These are phyloP conservation scores for Tridacna gigas DNA, from an alignment of 2,888 invertebrate genomes.

Conservation along the genomic window DNA sequence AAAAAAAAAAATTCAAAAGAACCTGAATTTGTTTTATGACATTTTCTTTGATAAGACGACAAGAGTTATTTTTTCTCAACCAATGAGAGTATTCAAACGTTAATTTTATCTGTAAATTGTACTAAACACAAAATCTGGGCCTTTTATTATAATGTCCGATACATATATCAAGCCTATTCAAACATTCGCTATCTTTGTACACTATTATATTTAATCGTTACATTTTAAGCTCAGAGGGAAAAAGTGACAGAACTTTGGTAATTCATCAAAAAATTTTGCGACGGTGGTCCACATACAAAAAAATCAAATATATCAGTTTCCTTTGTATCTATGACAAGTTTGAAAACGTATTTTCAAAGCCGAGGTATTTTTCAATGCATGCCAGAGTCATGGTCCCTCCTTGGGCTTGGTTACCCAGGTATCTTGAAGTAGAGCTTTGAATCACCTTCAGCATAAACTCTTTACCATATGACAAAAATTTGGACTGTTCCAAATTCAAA, in stretches of 20 bases:
- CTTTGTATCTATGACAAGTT: constrained; percentile 61
- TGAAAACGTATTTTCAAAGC: constrained; percentile 60
- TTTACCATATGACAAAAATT: background rate
- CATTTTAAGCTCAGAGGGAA: constrained; percentile 44
- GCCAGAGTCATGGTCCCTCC: constrained; percentile 38
- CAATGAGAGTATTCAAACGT: constrained; percentile 5
- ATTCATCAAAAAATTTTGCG: constrained; percentile 57
- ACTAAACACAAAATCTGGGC: constrained; percentile 16
- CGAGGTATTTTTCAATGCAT: constrained; percentile 50
- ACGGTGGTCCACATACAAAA: constrained; percentile 51
- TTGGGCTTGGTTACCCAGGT: constrained; percentile 53
- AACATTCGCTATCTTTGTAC: constrained; percentile 58
- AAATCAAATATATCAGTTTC: constrained; percentile 63
- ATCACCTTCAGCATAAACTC: too few species aligned
- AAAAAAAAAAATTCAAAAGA: background rate
- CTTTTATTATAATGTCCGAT: constrained; percentile 54
- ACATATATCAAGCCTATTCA: constrained; percentile 63
- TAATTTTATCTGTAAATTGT: constrained; percentile 59
- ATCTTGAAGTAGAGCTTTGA: constrained; percentile 36
- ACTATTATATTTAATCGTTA: constrained; percentile 63
- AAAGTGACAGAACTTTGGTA: constrained; percentile 40
- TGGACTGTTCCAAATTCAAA: background rate
- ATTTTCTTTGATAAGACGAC: background rate
- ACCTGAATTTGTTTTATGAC: background rate
- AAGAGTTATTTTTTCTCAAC: background rate